phyloP scores from a whole-genome alignment of 1,140 invertebrate species.

The Drosophila quadrilineata region DNA sequence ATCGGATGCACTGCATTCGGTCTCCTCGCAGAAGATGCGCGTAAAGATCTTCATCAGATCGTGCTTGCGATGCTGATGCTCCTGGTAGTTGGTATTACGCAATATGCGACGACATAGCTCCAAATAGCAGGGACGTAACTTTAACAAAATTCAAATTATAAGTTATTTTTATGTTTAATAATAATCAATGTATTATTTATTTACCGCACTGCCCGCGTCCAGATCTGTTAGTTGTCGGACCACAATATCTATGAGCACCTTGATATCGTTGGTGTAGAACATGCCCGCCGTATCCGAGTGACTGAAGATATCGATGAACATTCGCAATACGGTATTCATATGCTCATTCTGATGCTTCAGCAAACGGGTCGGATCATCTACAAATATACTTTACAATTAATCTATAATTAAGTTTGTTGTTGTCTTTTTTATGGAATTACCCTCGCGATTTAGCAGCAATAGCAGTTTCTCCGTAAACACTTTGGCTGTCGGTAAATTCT shows the following conservation, averaged over 20 bases:
- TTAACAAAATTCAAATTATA: slow-evolving; percentile 22
- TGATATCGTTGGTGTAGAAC: slow-evolving; percentile 96
- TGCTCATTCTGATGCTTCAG: slow-evolving; percentile 91
- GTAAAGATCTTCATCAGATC: slow-evolving; percentile 91
- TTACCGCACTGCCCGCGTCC: slow-evolving; percentile 92
- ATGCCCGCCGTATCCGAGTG: slow-evolving; percentile 88
- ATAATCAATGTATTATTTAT: slow-evolving; percentile 16
- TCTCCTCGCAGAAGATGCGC: slow-evolving; percentile 91
- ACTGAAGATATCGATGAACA: slow-evolving; percentile 92
- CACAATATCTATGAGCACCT: slow-evolving; percentile 95
- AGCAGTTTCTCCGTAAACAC: slow-evolving; percentile 94
- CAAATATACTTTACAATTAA: slow-evolving; percentile 32
- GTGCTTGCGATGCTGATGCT: slow-evolving; percentile 88
- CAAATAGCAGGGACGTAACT: slow-evolving; percentile 89
- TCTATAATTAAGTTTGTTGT: background rate
- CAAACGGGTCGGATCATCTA: slow-evolving; percentile 93
- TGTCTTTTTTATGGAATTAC: slow-evolving; percentile 84
- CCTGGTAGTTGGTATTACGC: slow-evolving; percentile 88
- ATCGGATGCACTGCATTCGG: slow-evolving; percentile 86
- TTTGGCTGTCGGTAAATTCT: slow-evolving; percentile 88
- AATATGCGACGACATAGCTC: slow-evolving; percentile 89
- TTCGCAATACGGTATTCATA: slow-evolving; percentile 92
- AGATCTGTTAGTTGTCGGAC: slow-evolving; percentile 93
- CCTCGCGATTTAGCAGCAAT: slow-evolving; percentile 93
- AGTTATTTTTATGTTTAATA: no score